Conservation (phyloP, 2,797 vertebrate genomes). For the Nyctibius grandis region DNA sequence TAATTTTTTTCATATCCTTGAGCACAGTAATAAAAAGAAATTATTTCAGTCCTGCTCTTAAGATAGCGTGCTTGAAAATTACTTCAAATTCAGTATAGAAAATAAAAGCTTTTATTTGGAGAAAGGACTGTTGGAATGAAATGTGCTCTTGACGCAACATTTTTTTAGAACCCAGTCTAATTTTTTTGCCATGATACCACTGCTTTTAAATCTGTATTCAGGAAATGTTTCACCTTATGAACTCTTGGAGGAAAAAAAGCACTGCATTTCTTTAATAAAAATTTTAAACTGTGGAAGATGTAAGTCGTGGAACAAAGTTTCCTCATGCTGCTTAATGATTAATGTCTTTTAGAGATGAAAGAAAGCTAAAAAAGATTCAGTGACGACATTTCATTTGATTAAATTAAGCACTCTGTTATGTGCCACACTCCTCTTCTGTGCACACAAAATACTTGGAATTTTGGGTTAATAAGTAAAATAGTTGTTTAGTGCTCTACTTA, state of each 20-base stretch:
- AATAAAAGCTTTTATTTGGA: background rate
- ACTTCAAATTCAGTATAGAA: background rate
- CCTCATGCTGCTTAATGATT: background rate
- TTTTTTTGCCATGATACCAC: background rate
- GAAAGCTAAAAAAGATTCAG: background rate
- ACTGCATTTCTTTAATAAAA: background rate
- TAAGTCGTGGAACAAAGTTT: background rate
- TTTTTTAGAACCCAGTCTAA: background rate
- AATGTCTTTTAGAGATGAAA: background rate
- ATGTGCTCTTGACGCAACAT: background rate
- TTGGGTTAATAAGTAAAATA: background rate
- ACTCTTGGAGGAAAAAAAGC: background rate
- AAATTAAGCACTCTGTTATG: background rate
- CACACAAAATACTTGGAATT: background rate
- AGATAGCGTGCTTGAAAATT: background rate
- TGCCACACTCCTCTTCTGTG: background rate
- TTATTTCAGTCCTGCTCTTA: background rate
- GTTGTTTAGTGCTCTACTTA: background rate
- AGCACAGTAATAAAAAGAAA: background rate
- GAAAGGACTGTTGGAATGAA: background rate
- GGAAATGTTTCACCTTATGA: background rate
- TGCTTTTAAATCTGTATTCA: background rate
- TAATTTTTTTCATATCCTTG: background rate
- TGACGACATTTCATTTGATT: background rate
- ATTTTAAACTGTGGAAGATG: background rate